These are phyloP conservation scores for Sphaeridia pumilis DNA, from an alignment of 2,888 invertebrate species.

Conservation along the genomic window DNA sequence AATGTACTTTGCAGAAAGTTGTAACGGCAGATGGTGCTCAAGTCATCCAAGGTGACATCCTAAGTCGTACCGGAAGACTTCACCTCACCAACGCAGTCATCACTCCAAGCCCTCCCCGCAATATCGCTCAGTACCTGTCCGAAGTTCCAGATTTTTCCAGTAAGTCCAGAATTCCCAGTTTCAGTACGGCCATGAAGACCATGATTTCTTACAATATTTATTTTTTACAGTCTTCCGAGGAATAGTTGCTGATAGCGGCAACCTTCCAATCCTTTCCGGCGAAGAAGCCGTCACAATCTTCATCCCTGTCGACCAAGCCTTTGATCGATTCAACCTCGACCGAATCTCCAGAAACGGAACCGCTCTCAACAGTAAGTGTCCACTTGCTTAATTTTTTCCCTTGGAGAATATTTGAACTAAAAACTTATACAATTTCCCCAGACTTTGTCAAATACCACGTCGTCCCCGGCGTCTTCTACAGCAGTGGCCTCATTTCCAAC, in stretches of 20 bases:
- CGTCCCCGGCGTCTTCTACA: conserved; percentile 39
- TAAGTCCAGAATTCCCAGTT: conserved; percentile 8
- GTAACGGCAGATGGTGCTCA: conserved; percentile 31
- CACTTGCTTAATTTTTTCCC: neutral
- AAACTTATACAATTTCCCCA: conserved; percentile 2
- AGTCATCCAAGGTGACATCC: conserved; percentile 30
- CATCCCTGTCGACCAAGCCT: conserved; percentile 28
- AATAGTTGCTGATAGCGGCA: conserved; percentile 19
- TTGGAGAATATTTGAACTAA: neutral
- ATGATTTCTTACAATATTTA: neutral
- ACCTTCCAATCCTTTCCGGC: conserved; percentile 22
- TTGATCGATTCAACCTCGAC: conserved; percentile 17
- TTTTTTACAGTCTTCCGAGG: conserved; percentile 25
- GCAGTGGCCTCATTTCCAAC: conserved; percentile 38
- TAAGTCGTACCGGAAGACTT: conserved; percentile 22
- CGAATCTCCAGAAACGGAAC: conserved; percentile 16
- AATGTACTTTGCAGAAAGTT: conserved; percentile 17
- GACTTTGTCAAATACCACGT: conserved; percentile 38
- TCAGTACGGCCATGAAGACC: neutral
- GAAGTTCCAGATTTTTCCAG: conserved; percentile 31
- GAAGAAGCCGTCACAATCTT: conserved; percentile 28
- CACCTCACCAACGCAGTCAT: conserved; percentile 31
- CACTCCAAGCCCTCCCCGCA: conserved; percentile 28
- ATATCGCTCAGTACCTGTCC: conserved; percentile 29
- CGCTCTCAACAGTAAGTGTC: conserved; percentile 25